Evolutionary conservation across 1,140 invertebrate genomes (phyloP).

Genomic region (Leptestheria dahalacensis): DNA sequence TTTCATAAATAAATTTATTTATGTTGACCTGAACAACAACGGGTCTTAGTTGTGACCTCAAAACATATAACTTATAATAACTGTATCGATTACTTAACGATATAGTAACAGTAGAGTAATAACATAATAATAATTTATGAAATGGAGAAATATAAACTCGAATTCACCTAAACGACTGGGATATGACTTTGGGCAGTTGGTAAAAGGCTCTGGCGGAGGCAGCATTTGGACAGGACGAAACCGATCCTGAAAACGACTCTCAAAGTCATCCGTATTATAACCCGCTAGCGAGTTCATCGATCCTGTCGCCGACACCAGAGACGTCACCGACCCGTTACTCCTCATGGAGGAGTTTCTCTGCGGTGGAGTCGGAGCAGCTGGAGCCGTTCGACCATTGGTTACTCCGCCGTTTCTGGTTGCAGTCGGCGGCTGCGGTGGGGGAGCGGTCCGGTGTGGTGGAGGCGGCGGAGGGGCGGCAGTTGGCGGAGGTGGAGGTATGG

Average conservation of each 20-base stretch:
- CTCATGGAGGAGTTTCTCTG: neutral
- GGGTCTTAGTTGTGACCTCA: too few relatives aligned
- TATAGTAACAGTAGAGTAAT: too few relatives aligned
- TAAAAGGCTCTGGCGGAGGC: conserved; percentile 7
- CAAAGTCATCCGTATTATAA: conserved; percentile 6
- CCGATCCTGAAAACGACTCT: neutral
- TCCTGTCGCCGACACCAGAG: neutral
- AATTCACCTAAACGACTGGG: conserved; percentile 4
- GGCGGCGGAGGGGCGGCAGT: conserved; percentile 6
- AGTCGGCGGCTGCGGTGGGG: conserved; percentile 8
- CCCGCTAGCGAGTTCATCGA: neutral
- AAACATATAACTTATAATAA: neutral
- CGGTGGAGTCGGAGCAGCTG: conserved; percentile 2
- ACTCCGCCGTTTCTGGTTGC: neutral
- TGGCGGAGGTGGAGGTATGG: conserved; percentile 11
- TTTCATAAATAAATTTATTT: neutral
- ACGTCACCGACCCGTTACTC: conserved; percentile 8
- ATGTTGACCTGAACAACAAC: too few relatives aligned
- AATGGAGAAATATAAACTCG: neutral
- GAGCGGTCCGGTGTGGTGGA: conserved; percentile 11
- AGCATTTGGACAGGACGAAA: conserved; percentile 8
- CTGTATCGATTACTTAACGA: too few relatives aligned
- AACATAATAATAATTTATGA: too few relatives aligned
- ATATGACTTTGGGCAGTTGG: conserved; percentile 7
- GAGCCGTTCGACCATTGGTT: neutral